Evolutionary conservation across 2,113 vertebrate species (phyloP).

Genomic region (Triplophysa rosa): DNA sequence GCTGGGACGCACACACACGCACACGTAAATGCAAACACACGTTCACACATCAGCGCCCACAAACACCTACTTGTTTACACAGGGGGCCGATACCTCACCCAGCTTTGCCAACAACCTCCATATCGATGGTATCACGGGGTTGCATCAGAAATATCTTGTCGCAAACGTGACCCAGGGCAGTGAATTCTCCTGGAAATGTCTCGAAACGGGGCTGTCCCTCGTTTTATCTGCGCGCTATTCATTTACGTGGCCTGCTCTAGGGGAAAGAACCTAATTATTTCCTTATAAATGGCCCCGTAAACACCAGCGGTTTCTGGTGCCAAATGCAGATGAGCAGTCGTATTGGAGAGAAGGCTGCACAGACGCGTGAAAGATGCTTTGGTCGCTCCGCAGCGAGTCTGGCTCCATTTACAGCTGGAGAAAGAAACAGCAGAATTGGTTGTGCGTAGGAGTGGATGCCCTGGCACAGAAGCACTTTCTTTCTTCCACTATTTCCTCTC

Average conservation of each 20-base stretch:
- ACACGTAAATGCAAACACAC: slow-evolving; percentile 8
- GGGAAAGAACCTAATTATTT: slow-evolving; percentile 52
- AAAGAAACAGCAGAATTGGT: slow-evolving; percentile 31
- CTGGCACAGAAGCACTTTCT: slow-evolving; percentile 16
- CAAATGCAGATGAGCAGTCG: slow-evolving; percentile 45
- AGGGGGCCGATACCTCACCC: slow-evolving; percentile 4
- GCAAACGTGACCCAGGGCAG: slow-evolving; percentile 8
- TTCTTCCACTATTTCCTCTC: slow-evolving; percentile 13
- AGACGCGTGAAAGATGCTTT: slow-evolving; percentile 33
- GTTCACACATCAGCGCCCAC: slow-evolving; percentile 13
- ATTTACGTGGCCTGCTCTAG: slow-evolving; percentile 39
- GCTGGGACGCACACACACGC: background rate
- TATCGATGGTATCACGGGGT: slow-evolving; percentile 30
- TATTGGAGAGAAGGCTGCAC: slow-evolving; percentile 32
- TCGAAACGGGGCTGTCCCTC: slow-evolving; percentile 37
- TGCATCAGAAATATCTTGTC: slow-evolving; percentile 37
- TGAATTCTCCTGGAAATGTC: slow-evolving; percentile 42
- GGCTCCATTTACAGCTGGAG: slow-evolving; percentile 31
- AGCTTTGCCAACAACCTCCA: slow-evolving; percentile 7
- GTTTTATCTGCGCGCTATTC: slow-evolving; percentile 30
- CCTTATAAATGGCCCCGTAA: slow-evolving; percentile 43
- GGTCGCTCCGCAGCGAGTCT: slow-evolving; percentile 16
- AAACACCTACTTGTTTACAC: slow-evolving; percentile 30
- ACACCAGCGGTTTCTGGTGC: slow-evolving; percentile 38
- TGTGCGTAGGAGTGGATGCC: slow-evolving; percentile 39